A percentile compares a stretch with the other conserved stretches of the same genome.
Evolutionary conservation across 2,888 invertebrate species (phyloP).

Genomic region (Cynaeus angustus): DNA sequence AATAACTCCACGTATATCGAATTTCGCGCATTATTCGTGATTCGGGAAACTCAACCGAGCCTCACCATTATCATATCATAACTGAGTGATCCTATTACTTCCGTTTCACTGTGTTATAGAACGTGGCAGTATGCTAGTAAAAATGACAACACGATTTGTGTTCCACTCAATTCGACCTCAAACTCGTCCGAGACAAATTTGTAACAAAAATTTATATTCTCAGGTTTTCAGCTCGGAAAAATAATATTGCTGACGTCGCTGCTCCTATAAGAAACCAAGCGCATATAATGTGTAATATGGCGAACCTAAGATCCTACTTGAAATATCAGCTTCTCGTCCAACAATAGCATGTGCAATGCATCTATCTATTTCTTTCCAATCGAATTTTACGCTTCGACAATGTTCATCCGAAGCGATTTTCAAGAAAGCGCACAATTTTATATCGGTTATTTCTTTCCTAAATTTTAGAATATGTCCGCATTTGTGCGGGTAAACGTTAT

Average conservation of each 20-base stretch:
- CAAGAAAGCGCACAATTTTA: slow-evolving; percentile 52
- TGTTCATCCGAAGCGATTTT: slow-evolving; percentile 52
- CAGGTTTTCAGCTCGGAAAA: slow-evolving; percentile 38
- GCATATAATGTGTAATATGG: slow-evolving; percentile 46
- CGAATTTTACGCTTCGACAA: slow-evolving; percentile 55
- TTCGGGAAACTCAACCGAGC: slow-evolving; percentile 48
- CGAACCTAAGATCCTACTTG: slow-evolving; percentile 45
- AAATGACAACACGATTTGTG: slow-evolving; percentile 51
- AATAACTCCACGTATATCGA: slow-evolving; percentile 52
- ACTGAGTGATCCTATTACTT: slow-evolving; percentile 50
- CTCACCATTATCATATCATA: slow-evolving; percentile 50
- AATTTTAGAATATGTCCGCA: slow-evolving; percentile 27
- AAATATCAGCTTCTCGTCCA: slow-evolving; percentile 42
- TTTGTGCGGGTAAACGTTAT: slow-evolving; percentile 21
- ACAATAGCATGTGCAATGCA: slow-evolving; percentile 55
- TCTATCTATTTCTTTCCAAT: slow-evolving; percentile 53
- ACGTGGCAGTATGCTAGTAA: slow-evolving; percentile 42
- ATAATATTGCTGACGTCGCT: slow-evolving; percentile 42
- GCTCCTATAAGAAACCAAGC: slow-evolving; percentile 38
- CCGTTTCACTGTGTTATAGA: slow-evolving; percentile 47
- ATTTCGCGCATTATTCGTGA: slow-evolving; percentile 50
- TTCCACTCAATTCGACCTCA: slow-evolving; percentile 43
- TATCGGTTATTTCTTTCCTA: slow-evolving; percentile 39
- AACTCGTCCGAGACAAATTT: slow-evolving; percentile 33
- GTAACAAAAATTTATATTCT: slow-evolving; percentile 44